Evolutionary conservation across 2,113 vertebrate genomes (phyloP).

Genomic region (Melanerpes aurifrons): DNA sequence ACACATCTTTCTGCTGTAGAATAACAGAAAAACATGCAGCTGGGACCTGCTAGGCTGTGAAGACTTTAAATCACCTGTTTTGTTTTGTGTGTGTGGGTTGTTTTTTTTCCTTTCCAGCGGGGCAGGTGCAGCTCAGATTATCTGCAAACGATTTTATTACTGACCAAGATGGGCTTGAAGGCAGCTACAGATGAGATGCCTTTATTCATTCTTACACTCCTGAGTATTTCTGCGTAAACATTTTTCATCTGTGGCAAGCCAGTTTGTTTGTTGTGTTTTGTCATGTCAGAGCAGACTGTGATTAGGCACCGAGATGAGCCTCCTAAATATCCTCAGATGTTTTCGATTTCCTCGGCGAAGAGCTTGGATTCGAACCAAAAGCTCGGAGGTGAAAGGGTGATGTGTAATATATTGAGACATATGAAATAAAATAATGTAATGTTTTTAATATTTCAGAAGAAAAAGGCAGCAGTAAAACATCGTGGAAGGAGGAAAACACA

Average conservation of each 20-base stretch:
- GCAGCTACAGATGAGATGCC: constrained; percentile 30
- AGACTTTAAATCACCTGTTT: constrained; percentile 55
- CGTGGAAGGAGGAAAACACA: constrained; percentile 76
- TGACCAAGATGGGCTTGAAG: background rate
- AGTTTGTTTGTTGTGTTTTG: constrained; percentile 79
- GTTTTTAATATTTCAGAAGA: constrained; percentile 86
- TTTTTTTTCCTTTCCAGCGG: background rate
- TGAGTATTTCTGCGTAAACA: constrained; percentile 72
- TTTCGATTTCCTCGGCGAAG: constrained; percentile 79
- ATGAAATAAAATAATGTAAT: constrained; percentile 80
- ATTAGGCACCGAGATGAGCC: constrained; percentile 73
- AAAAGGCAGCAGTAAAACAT: constrained; percentile 81
- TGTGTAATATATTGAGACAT: constrained; percentile 83
- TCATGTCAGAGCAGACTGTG: constrained; percentile 70
- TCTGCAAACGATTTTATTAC: constrained; percentile 26
- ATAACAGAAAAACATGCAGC: constrained; percentile 60
- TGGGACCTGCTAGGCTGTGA: background rate
- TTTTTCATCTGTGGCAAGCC: constrained; percentile 75
- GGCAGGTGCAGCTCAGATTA: constrained; percentile 63
- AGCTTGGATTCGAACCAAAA: constrained; percentile 84
- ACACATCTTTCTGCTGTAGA: constrained; percentile 52
- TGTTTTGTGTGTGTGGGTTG: no score
- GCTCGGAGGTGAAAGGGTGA: constrained; percentile 81
- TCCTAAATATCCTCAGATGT: constrained; percentile 81
- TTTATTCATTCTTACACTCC: constrained; percentile 64